These are phyloP conservation scores for Leuciscus waleckii DNA, from an alignment of 2,797 vertebrate species.

Conservation along the genomic window DNA sequence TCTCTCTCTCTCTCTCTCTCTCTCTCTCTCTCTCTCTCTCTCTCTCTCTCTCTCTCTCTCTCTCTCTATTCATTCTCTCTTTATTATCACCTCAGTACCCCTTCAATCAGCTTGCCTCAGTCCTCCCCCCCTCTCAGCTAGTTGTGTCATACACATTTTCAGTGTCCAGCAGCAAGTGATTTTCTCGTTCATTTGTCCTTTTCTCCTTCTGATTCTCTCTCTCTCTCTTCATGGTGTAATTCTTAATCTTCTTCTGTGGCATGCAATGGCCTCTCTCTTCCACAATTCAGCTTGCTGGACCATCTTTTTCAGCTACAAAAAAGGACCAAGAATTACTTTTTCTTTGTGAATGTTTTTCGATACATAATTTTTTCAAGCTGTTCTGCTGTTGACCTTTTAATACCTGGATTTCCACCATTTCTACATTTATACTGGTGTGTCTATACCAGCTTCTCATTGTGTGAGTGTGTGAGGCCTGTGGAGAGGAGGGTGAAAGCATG, in stretches of 20 bases:
- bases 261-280: constrained; percentile 19
- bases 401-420: background rate
- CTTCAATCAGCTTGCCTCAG: constrained; percentile 45
- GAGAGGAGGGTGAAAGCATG: constrained; percentile 70
- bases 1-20: constrained; percentile 8
- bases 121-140: background rate
- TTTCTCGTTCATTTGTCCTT: constrained; percentile 65
- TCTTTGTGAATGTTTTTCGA: constrained; percentile 11
- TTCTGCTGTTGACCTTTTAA: background rate
- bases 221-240: constrained; percentile 8
- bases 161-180: constrained; percentile 52
- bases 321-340: background rate
- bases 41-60: constrained; percentile 8
- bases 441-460: background rate
- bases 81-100: constrained; percentile 41
- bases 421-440: constrained; percentile 6
- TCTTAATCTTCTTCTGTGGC: background rate
- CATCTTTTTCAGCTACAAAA: background rate
- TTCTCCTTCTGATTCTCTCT: constrained; percentile 51
- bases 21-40: constrained; percentile 10
- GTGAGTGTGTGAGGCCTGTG: constrained; percentile 36
- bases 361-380: background rate
- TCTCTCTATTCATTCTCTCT: constrained; percentile 15
- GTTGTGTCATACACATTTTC: constrained; percentile 53
- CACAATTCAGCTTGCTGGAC: constrained; percentile 10